phyloP scores from a whole-genome alignment of 1,140 invertebrate genomes.

The Trissolcus basalis region DNA sequence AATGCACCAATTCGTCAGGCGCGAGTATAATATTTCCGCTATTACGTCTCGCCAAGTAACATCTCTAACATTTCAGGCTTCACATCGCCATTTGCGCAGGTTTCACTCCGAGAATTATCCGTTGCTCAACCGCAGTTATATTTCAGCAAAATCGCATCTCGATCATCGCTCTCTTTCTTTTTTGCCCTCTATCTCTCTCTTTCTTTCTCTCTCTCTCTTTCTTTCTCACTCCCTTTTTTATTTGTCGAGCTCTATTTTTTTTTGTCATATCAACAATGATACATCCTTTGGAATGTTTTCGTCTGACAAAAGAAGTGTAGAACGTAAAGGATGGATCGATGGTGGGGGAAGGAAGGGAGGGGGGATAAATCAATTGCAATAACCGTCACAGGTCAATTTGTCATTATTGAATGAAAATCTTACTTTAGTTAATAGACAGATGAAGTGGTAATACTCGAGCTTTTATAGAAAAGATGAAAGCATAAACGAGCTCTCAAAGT shows the following conservation, averaged over 20 bases:
- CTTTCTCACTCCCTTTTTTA: too few relatives aligned
- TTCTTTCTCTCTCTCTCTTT: not conserved
- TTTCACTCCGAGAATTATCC: slow-evolving; percentile 36
- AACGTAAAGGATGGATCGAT: too few relatives aligned
- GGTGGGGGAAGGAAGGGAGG: too few relatives aligned
- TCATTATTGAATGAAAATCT: slow-evolving; percentile 36
- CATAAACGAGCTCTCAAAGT: slow-evolving; percentile 44
- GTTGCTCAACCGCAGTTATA: slow-evolving; percentile 23
- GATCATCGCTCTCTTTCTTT: slow-evolving; percentile 2
- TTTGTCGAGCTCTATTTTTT: too few relatives aligned
- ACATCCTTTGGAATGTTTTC: too few relatives aligned
- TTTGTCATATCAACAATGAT: too few relatives aligned
- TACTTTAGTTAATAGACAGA: slow-evolving; percentile 49
- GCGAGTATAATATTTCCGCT: slow-evolving; percentile 18
- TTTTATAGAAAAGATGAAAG: slow-evolving; percentile 52
- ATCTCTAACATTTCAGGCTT: slow-evolving; percentile 30
- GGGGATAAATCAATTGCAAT: slow-evolving; percentile 14
- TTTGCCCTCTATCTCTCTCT: not conserved
- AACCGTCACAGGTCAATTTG: slow-evolving; percentile 22
- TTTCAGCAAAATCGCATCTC: slow-evolving; percentile 28
- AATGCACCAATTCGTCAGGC: slow-evolving; percentile 19
- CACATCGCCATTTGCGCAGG: slow-evolving; percentile 31
- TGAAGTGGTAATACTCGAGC: slow-evolving; percentile 37
- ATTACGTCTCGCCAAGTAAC: slow-evolving; percentile 18
- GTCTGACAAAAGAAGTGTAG: too few relatives aligned